Evolutionary conservation across 2,888 invertebrate genomes (phyloP).

Genomic region (Euzophera pinguis): DNA sequence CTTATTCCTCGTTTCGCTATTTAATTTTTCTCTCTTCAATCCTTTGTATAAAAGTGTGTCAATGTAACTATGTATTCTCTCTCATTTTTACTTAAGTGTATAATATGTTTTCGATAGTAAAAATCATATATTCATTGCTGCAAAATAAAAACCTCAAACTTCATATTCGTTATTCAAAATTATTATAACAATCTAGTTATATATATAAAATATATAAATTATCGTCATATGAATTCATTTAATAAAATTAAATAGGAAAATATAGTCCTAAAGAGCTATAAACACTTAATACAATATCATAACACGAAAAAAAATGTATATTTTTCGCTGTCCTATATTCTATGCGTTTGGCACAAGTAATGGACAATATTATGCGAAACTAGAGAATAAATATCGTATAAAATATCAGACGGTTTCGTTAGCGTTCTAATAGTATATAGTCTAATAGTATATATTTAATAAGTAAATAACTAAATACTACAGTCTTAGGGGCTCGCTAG

Average conservation of each 20-base stretch:
- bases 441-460: too few species aligned
- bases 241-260: conserved; percentile 1
- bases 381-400: conserved; percentile 7
- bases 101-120: background rate
- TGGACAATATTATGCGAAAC: conserved; percentile 2
- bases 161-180: background rate
- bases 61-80: conserved; percentile 1
- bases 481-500: conserved; percentile 6
- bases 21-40: background rate
- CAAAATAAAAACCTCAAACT: background rate
- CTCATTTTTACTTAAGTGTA: background rate
- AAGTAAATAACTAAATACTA: conserved; percentile 7
- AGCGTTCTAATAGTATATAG: conserved; percentile 4
- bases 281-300: background rate
- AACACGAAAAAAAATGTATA: background rate
- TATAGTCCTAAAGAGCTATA: background rate
- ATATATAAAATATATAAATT: conserved; percentile 2
- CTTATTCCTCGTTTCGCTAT: background rate
- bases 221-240: background rate
- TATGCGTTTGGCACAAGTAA: background rate
- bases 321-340: conserved; percentile 1
- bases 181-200: background rate
- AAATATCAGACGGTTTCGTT: conserved; percentile 10
- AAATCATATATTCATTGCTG: background rate
- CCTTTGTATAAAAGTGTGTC: background rate